Evolutionary conservation across 2,113 vertebrate genomes (phyloP).

Genomic region (Nestor notabilis): DNA sequence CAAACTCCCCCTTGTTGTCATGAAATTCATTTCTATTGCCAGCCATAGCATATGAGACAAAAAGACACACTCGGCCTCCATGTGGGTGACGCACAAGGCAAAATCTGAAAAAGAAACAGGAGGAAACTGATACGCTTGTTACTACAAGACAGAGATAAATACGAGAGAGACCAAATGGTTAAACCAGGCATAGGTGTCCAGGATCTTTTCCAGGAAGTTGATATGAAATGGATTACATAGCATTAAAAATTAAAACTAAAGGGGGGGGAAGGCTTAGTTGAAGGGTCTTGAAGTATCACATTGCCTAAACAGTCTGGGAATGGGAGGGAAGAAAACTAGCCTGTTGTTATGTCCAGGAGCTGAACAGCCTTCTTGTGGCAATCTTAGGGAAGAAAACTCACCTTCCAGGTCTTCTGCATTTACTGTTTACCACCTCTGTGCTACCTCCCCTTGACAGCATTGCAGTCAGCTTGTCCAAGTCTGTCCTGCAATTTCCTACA

Average conservation of each 20-base stretch:
- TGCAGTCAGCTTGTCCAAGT: background rate
- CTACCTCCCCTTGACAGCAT: background rate
- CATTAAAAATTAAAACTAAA: background rate
- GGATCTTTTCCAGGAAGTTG: background rate
- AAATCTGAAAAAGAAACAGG: background rate
- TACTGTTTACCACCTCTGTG: background rate
- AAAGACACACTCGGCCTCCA: background rate
- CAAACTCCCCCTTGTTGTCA: background rate
- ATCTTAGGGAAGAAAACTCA: background rate
- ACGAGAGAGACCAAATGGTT: background rate
- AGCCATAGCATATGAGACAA: background rate
- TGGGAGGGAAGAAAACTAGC: background rate
- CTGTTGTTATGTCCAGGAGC: background rate
- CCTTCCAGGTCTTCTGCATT: background rate
- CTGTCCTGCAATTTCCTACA: background rate
- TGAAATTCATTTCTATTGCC: background rate
- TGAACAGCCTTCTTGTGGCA: background rate
- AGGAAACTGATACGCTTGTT: background rate
- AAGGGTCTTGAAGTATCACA: background rate
- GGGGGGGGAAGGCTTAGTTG: too few relatives aligned
- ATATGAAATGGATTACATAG: background rate
- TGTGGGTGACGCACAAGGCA: background rate
- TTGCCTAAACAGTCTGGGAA: background rate
- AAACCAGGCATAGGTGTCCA: background rate
- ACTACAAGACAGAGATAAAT: background rate